These are phyloP conservation scores for Trochalopteron elliotii DNA, from an alignment of 2,113 vertebrate species.

Conservation along the genomic window DNA sequence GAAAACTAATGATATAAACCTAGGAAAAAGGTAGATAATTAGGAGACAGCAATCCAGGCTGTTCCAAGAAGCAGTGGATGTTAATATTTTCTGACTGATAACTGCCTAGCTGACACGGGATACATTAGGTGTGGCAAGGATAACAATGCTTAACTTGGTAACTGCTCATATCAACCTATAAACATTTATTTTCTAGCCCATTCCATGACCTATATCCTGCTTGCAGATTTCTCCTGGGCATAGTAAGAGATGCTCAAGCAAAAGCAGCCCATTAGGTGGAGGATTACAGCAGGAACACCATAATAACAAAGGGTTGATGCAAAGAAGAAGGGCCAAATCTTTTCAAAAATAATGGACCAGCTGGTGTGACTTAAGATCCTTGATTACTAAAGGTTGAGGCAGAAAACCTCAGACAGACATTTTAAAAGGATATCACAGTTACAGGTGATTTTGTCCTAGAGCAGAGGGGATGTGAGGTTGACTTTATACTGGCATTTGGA, in stretches of 20 bases:
- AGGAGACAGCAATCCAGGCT: background rate
- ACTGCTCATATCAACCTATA: background rate
- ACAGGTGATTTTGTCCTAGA: background rate
- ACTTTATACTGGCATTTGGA: background rate
- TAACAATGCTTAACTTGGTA: background rate
- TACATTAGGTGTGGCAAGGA: background rate
- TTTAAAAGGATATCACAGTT: background rate
- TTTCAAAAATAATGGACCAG: background rate
- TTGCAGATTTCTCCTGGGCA: background rate
- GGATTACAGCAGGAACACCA: background rate
- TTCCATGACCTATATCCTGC: background rate
- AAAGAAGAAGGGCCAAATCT: background rate
- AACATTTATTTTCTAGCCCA: background rate
- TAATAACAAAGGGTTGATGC: background rate
- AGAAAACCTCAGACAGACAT: background rate
- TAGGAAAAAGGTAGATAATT: background rate
- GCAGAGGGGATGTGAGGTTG: background rate
- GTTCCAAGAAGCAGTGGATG: background rate
- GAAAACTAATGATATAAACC: background rate
- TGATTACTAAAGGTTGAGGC: background rate
- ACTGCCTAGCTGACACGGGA: background rate
- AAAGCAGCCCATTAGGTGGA: background rate
- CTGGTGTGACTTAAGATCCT: background rate
- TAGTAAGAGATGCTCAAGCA: background rate
- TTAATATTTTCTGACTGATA: background rate